A percentile compares a stretch with the other conserved stretches of the same genome.
These are phyloP conservation scores for Marasmarcha lunaedactyla DNA, from an alignment of 2,888 invertebrate genomes.

Conservation along the genomic window DNA sequence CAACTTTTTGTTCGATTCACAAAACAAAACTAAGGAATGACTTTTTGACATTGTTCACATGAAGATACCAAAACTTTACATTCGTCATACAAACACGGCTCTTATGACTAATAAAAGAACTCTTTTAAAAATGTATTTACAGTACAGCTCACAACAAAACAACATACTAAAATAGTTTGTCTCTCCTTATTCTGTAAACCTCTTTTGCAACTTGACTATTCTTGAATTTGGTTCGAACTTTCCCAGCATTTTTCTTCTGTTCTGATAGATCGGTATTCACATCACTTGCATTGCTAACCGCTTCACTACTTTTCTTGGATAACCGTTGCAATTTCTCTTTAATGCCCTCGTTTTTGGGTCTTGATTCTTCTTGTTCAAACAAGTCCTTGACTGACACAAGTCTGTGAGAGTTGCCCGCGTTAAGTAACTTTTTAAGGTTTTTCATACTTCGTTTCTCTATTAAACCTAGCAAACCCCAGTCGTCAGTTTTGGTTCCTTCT, in stretches of 20 bases:
- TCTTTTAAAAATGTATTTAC: too few species aligned
- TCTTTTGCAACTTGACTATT: conserved; percentile 55
- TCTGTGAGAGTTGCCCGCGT: conserved; percentile 51
- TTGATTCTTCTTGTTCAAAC: conserved; percentile 55
- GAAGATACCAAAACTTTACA: too few species aligned
- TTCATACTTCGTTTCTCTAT: conserved; percentile 52
- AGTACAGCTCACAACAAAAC: too few species aligned
- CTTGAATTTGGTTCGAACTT: conserved; percentile 61
- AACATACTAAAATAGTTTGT: too few species aligned
- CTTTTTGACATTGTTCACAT: too few species aligned
- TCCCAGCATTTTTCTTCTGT: too few species aligned
- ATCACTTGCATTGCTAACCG: conserved; percentile 27
- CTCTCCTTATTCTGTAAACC: conserved; percentile 49
- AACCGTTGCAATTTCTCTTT: conserved; percentile 26
- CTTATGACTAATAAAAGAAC: too few species aligned
- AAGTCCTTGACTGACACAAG: conserved; percentile 74
- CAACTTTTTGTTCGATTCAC: too few species aligned
- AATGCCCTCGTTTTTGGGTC: conserved; percentile 14
- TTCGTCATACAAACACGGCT: too few species aligned
- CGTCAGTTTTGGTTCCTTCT: conserved; percentile 29
- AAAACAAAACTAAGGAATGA: too few species aligned
- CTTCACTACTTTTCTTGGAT: conserved; percentile 25
- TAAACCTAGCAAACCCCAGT: conserved; percentile 67
- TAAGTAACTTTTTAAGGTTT: conserved; percentile 38
- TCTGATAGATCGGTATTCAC: too few species aligned